Evolutionary conservation across 2,797 vertebrate genomes (phyloP), one percentile per base, ranked within the genome.

Genomic region (Enteromius unitaeniatus): DNA sequence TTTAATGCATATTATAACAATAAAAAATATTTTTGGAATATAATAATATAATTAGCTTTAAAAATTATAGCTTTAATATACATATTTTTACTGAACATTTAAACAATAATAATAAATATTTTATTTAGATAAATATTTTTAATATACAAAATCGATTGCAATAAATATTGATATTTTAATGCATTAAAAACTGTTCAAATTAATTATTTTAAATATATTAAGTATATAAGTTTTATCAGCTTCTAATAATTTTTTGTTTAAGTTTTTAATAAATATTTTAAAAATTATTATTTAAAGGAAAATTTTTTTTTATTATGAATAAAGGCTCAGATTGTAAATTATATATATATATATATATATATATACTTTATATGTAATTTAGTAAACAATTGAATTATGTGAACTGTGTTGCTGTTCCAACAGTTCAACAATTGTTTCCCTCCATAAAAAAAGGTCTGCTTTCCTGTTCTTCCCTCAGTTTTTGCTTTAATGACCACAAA

Each of bases 401-500:
- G 15, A 77, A 60, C 14, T 23, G 73, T 34, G n/a, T 45, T 28
- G 15, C 13, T 26, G 13, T 62, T 60, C 23, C 23, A 37, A 80
- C 6, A 68, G 49, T 26, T 58, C 19, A 51, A 26, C 31, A 49
- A 31, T 2, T 60, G 82, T 42, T 15, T 65, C 51, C 19, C 6
- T 13, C 2, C 15, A 40, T n/a, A 37, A 75, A 53, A 65, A 31
- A 62, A 3, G 31, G 26, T 9, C 40, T 28, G 3, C 10, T 14
- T 78, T 62, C 58, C 58, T 47, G 19, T 65, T 73, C 67, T 68
- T 51, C 47, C 79, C 74, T 79, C n/a, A 6, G 11, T 73, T 51
- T 78, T 84, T 47, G 53, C 81, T 67, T 85, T 65, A 86, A 76
- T 79, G 79, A 79, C 87, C 84, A 84, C 77, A 81, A 86, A 82